Conservation (phyloP, 2,797 vertebrate genomes). For the Malacoctenus gilli region DNA sequence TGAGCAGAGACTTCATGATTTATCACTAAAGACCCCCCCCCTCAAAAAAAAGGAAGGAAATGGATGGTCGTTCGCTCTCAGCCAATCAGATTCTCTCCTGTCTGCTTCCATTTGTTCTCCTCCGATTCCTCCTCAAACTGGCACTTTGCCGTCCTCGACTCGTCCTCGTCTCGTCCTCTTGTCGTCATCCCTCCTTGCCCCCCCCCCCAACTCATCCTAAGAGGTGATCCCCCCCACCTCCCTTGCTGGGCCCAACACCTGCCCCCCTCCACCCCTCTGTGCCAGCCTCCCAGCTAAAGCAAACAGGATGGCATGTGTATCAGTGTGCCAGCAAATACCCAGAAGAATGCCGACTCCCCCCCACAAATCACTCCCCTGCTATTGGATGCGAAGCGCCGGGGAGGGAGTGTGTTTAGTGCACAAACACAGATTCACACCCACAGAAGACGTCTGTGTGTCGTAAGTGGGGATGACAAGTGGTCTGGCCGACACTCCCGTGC, state of each 20-base stretch:
- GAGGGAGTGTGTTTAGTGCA: constrained; percentile 31
- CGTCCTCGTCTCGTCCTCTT: constrained; percentile 7
- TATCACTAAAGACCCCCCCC: too few species aligned
- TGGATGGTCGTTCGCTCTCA: constrained; percentile 14
- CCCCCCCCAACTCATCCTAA: not conserved
- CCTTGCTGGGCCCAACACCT: constrained; percentile 7
- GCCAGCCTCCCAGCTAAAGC: constrained; percentile 30
- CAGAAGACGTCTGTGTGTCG: constrained; percentile 37
- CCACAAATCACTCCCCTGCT: constrained; percentile 11
- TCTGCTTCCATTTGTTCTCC: constrained; percentile 11
- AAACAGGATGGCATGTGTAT: constrained; percentile 35
- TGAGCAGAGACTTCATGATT: too few species aligned
- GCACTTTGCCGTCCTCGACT: constrained; percentile 12
- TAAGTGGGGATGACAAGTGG: constrained; percentile 56
- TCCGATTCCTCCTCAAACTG: constrained; percentile 12
- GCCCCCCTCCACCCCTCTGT: constrained; percentile 15
- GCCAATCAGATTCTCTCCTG: constrained; percentile 23
- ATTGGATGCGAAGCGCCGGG: constrained; percentile 35
- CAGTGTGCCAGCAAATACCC: constrained; percentile 40
- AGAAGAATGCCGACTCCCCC: constrained; percentile 45
- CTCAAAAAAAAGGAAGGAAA: constrained; percentile 21
- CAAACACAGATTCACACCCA: constrained; percentile 33
- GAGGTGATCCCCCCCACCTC: constrained; percentile 36
- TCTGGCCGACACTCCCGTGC: constrained; percentile 42
- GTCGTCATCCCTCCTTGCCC: constrained; percentile 4